These are phyloP conservation scores for Heliopora coerulea DNA, from an alignment of 92 coral and sea anemone species.

Conservation along the genomic window DNA sequence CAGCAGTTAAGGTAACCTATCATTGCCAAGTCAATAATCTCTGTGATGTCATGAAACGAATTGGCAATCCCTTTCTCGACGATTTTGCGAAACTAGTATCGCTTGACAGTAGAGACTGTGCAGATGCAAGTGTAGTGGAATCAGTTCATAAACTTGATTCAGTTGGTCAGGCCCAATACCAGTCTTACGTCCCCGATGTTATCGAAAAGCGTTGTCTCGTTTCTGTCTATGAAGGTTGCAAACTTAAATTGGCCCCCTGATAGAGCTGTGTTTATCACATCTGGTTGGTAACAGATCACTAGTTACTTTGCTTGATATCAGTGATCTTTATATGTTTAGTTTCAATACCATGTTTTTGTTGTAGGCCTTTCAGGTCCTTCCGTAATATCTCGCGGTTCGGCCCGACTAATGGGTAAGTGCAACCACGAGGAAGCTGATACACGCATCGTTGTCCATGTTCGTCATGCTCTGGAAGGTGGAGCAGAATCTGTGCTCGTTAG, in stretches of 20 bases:
- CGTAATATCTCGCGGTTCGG: constrained; percentile 46
- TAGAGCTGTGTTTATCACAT: constrained; percentile 47
- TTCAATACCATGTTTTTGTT: not conserved
- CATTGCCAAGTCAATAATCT: constrained; percentile 44
- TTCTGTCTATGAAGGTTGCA: constrained; percentile 40
- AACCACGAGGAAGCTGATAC: constrained; percentile 58
- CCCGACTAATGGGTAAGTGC: constrained; percentile 32
- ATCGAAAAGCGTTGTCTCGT: constrained; percentile 44
- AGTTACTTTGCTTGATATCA: constrained; percentile 24
- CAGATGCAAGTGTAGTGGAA: constrained; percentile 37
- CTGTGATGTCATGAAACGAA: constrained; percentile 34
- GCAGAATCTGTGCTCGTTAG: constrained; percentile 35
- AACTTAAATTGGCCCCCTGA: constrained; percentile 31
- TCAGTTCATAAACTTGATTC: constrained; percentile 39
- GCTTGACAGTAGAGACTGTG: constrained; percentile 51
- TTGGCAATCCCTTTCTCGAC: constrained; percentile 60
- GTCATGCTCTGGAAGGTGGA: constrained; percentile 50
- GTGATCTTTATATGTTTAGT: constrained; percentile 11
- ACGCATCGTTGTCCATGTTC: constrained; percentile 48
- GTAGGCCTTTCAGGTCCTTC: constrained; percentile 39
- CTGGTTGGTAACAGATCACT: constrained; percentile 26
- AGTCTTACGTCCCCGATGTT: constrained; percentile 40
- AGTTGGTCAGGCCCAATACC: constrained; percentile 39
- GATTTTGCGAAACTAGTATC: constrained; percentile 54
- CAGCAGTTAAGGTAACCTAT: constrained; percentile 46